These are phyloP conservation scores for Artemia sp. DNA, from an alignment of 2,888 invertebrate genomes.

Conservation along the genomic window DNA sequence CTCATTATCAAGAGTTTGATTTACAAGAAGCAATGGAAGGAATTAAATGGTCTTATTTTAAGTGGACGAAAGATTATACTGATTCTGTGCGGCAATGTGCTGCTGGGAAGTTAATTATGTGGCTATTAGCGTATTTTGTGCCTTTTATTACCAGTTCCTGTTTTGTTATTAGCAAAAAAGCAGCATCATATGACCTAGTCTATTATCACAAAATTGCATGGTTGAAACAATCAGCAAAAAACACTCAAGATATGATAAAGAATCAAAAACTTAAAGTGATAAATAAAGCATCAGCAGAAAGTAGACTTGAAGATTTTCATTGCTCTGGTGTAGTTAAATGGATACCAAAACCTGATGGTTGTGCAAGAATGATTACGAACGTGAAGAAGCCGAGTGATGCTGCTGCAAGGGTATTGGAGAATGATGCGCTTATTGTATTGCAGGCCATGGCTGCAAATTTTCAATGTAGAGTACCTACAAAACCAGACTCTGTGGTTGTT, in stretches of 20 bases:
- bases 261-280: neutral
- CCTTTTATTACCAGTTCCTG: neutral
- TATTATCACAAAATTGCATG: neutral
- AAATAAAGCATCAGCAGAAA: neutral
- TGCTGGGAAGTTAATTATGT: neutral
- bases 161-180: neutral
- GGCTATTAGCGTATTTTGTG: constrained; percentile 2
- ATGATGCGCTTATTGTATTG: neutral
- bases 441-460: neutral
- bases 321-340: neutral
- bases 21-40: constrained; percentile 8
- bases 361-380: neutral
- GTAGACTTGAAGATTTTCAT: neutral
- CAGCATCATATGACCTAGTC: neutral
- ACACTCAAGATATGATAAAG: neutral
- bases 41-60: constrained; percentile 1
- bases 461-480: neutral
- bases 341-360: neutral
- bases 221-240: neutral
- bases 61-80: neutral
- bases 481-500: neutral
- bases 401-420: neutral
- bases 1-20: neutral
- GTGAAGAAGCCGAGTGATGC: neutral
- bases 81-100: neutral